A percentile compares a stretch with the other conserved stretches of the same genome.
phyloP scores from a whole-genome alignment of 1,140 invertebrate genomes.

The Neodiprion lecontei region DNA sequence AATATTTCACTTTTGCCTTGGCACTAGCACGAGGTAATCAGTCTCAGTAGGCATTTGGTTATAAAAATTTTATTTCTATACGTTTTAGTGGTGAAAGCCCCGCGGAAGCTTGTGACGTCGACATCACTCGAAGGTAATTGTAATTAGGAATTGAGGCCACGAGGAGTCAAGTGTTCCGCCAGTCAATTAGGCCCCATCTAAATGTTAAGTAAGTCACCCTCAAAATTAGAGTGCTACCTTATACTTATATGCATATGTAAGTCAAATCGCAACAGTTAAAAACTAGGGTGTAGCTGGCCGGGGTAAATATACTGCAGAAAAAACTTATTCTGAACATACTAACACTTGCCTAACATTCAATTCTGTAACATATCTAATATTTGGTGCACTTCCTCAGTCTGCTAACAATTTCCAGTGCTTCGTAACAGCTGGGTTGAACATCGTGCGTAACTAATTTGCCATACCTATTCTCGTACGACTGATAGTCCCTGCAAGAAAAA shows the following conservation, averaged over 20 bases:
- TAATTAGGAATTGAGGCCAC: conserved; percentile 64
- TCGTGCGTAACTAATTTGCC: too few species aligned
- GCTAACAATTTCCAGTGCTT: not conserved
- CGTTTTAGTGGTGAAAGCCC: conserved; percentile 63
- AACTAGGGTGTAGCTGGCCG: not conserved
- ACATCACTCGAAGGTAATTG: conserved; percentile 65
- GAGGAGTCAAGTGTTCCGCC: conserved; percentile 59
- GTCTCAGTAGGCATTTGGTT: not conserved
- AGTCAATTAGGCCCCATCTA: conserved; percentile 61
- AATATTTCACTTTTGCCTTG: not conserved
- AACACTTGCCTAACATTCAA: not conserved
- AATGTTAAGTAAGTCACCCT: conserved; percentile 59
- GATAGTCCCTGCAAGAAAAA: too few species aligned
- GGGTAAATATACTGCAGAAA: too few species aligned
- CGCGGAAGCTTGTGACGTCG: conserved; percentile 60
- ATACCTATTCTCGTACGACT: too few species aligned
- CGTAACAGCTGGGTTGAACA: too few species aligned
- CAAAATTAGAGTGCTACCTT: conserved; percentile 2
- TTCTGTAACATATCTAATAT: not conserved
- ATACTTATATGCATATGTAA: not conserved
- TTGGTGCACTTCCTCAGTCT: not conserved
- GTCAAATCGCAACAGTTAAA: not conserved
- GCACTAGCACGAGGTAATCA: not conserved
- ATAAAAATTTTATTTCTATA: conserved; percentile 46
- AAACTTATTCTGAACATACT: not conserved